Conservation (phyloP, 2,113 vertebrate genomes). For the Alaudala cheleensis region DNA sequence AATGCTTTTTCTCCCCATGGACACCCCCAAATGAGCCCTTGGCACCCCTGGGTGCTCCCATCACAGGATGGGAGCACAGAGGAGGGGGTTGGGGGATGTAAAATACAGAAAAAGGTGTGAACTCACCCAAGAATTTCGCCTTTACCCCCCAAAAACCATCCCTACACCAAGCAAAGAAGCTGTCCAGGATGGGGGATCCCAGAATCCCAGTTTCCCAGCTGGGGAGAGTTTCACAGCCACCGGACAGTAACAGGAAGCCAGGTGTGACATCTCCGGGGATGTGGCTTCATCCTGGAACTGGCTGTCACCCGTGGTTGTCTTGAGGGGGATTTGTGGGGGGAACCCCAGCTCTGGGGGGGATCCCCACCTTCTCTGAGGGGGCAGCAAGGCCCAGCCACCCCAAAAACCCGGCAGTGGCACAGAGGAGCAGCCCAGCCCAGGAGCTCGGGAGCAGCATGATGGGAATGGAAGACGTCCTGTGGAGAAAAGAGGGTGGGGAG, state of each 20-base stretch:
- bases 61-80: too few species aligned
- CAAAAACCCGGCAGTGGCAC: fast-evolving
- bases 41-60: not conserved
- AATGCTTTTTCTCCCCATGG: not conserved
- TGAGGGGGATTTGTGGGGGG: not conserved
- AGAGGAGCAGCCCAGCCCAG: not conserved
- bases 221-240: not conserved
- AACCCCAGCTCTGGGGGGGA: not conserved
- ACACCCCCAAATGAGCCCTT: not conserved
- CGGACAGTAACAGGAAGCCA: constrained; percentile 62
- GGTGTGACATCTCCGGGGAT: constrained; percentile 53
- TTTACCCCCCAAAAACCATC: not conserved
- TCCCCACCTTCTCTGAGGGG: not conserved
- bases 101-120: not conserved
- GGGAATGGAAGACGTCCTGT: not conserved
- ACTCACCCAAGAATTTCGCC: not conserved
- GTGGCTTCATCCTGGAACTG: constrained; percentile 70
- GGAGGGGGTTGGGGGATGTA: not conserved
- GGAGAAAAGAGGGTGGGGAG: not conserved
- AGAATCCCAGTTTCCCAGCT: not conserved
- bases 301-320: constrained; percentile 66
- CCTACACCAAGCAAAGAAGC: not conserved
- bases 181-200: not conserved
- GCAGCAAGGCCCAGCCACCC: not conserved
- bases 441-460: not conserved